A percentile compares a stretch with the other conserved stretches of the same genome.
These are phyloP conservation scores for Scaptodrosophila latifasciaeformis DNA, from an alignment of 2,888 invertebrate genomes.

Conservation along the genomic window DNA sequence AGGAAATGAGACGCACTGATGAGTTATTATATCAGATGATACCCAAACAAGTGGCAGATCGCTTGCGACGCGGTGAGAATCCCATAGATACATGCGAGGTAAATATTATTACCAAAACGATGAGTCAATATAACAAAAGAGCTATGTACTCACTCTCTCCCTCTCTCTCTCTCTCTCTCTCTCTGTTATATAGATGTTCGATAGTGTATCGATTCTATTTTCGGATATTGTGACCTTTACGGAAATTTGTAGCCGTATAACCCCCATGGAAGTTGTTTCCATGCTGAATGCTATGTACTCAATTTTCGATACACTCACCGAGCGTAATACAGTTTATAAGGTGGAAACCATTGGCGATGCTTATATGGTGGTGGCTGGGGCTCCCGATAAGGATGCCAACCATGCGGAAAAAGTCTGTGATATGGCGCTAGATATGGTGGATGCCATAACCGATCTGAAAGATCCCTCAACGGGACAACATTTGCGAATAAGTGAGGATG, in stretches of 20 bases:
- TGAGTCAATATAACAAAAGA: too few species aligned
- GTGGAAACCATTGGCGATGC: conserved; percentile 99
- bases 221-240: conserved; percentile 99
- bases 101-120: conserved; percentile 24
- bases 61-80: conserved; percentile 93
- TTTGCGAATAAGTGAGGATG: conserved; percentile 81
- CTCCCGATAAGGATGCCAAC: conserved; percentile 90
- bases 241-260: conserved; percentile 95
- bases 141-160: too few species aligned
- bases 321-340: conserved; percentile 95
- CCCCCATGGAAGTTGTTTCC: conserved; percentile 97
- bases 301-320: conserved; percentile 95
- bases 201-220: conserved; percentile 96
- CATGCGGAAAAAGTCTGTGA: conserved; percentile 95
- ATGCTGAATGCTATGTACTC: conserved; percentile 99
- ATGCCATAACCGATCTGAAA: conserved; percentile 91
- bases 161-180: too few species aligned
- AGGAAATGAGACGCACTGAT: conserved; percentile 96
- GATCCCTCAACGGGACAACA: conserved; percentile 94
- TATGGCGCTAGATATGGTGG: conserved; percentile 97
- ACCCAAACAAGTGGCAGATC: conserved; percentile 97
- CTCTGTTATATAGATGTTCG: conserved; percentile 86
- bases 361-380: conserved; percentile 98
- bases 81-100: conserved; percentile 98
- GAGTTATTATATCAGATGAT: conserved; percentile 98